Evolutionary conservation across 2,113 vertebrate species (phyloP), one percentile per base, ranked within the genome.

Genomic region (Poecilia latipinna): DNA sequence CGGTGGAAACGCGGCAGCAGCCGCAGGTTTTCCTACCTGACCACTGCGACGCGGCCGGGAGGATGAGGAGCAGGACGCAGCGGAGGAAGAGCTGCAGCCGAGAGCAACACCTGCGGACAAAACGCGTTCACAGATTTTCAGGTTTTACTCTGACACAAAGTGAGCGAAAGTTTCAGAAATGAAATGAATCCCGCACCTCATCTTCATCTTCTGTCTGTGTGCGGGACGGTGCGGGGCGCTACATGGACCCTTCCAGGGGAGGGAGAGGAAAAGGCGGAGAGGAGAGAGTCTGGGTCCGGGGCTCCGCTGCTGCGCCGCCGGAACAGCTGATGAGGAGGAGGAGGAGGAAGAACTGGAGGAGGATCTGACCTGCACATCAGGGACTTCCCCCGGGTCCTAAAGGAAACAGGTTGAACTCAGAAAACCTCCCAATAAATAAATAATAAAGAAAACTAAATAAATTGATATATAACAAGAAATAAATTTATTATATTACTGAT

Each of bases 101-200:
- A 39, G 83, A 68, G 81, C 75, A 79, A 92, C 93, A 95, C 94
- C 94, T 95, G 93, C 88, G 86, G 90, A 79, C 65, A 48, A 72
- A 86, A 19, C 73, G 79, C 65, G 37, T 4, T 72, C 68, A 75
- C 64, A 57, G 29, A 54, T 26, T 26, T 28, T 1, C 44, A 48
- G 10, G 17, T 57, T 24, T 57, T n/a, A n/a, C 24, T 51, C 42
- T 48, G 13, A 19, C 44, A 17, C 51, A 42, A n/a, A 65, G 3
- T 6, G 17, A n/a, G 19, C 5, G 4, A 60, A 65, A 61, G n/a
- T 12, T 61, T 65, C 1, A 22, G n/a, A 0, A 1, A 65, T 42
- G 63, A 3, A 17, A 37, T 12, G 29, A 61, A 48, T 22, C 54
- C 54, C n/a, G 17, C 89, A 93, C 92, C 92, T 90, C 86, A 89